phyloP scores from a whole-genome alignment of 2,888 invertebrate genomes.

The Tetrapedia diversipes region DNA sequence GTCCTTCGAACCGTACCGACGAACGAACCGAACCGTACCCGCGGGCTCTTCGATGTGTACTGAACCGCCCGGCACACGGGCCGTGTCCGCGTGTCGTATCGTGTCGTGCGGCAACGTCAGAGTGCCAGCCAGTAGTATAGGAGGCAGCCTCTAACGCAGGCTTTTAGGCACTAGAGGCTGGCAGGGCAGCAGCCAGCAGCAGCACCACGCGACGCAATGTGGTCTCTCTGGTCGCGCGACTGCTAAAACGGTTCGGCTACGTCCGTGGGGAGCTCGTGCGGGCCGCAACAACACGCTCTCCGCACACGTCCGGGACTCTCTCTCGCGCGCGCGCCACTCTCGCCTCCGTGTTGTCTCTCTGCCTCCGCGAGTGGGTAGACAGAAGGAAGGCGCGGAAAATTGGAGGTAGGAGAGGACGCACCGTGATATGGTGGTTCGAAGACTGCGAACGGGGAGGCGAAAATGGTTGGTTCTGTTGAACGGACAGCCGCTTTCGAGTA shows the following conservation, averaged over 20 bases:
- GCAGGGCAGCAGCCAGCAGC: too few relatives aligned
- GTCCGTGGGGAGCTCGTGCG: conserved; percentile 40
- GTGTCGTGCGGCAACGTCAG: conserved; percentile 46
- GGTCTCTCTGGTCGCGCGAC: conserved; percentile 47
- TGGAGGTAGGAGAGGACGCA: not conserved
- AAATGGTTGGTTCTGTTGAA: conserved; percentile 25
- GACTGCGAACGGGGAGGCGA: conserved; percentile 12
- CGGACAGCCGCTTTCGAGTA: conserved; percentile 23
- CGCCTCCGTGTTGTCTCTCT: not conserved
- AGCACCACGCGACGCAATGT: conserved; percentile 39
- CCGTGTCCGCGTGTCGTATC: conserved; percentile 18
- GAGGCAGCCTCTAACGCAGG: conserved; percentile 33
- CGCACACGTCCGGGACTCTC: conserved; percentile 15
- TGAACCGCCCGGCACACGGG: conserved; percentile 74
- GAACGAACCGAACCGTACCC: conserved; percentile 51
- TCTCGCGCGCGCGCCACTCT: conserved; percentile 22
- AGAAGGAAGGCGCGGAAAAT: not conserved
- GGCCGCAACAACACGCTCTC: conserved; percentile 31
- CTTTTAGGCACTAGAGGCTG: conserved; percentile 27
- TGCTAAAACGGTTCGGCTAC: conserved; percentile 40
- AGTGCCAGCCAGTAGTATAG: conserved; percentile 49
- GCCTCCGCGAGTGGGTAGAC: not conserved
- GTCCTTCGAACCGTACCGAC: not conserved
- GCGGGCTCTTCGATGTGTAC: conserved; percentile 73
- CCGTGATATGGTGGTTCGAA: conserved; percentile 9